Evolutionary conservation across 1,140 invertebrate species (phyloP), one percentile per base, ranked within the genome.

Genomic region (Nephotettix cincticeps): DNA sequence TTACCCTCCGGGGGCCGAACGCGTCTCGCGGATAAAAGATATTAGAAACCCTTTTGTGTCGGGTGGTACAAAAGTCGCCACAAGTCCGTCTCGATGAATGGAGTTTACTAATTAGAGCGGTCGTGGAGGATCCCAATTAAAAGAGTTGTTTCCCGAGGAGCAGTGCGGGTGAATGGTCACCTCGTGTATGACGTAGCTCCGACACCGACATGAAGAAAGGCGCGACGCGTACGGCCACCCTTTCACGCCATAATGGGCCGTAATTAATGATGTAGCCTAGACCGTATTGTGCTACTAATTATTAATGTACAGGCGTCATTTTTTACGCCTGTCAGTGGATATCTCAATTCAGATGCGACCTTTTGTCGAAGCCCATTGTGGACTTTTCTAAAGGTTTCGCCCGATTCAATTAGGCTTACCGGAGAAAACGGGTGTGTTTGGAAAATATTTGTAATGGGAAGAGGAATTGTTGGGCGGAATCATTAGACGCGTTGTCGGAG

Each of bases 261-360:
- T 68, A 68, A 68, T 68, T 68, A 68, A 68, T 68, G 66, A 25
- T 43, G 14, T 51, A 29, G 64, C 3, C 64, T 27, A 67, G 64
- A 67, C 64, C 66, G 30, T 30, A 68, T 68, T 68, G 47, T 68
- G 66, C 66, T 27, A 68, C 66, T 68, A 68, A 68, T 68, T 68
- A 68, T 68, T 68, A 68, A 68, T 68, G 66, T 68, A 68, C 66
- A 68, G 66, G 43, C 43, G 25, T 68, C 66, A 68, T 68, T 54
- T 68, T 68, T 68, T 68, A 68, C 25, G 32, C 43, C 43, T 54
- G 66, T 54, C 66, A 67, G 64, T 67, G 67, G 67, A 68, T 68
- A 54, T 68, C 66, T 68, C 66, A 68, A 68, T 68, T 68, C 4
- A 68, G 43, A 56, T 25, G 21, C 14, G 67, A n/a, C 17, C 45